Evolutionary conservation across 23 tunicate genomes (phyloP), one percentile per base, ranked within the genome.

Genomic region (Trididemnum clinides): DNA sequence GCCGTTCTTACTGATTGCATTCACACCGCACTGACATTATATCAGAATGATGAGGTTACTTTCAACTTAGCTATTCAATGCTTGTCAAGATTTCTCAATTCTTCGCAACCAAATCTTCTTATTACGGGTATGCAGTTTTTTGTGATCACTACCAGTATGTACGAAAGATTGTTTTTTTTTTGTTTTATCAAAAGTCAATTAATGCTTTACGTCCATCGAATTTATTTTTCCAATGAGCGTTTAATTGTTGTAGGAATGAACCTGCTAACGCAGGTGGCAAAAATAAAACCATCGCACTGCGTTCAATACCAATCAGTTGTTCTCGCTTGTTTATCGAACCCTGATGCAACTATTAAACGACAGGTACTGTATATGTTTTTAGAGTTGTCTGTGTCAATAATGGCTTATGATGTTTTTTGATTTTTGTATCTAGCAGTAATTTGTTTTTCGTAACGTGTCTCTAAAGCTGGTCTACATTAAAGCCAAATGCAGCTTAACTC

Each of bases 1-100:
- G 83, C 74, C 29, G 77, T 86, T 7, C 27, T 77, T 0, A 6
- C 57, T 63, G 83, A 86, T 37, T 86, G 90, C 78, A 86, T 77
- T 63, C 1, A 64, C 28, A 34, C 44, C 22, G 37, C 79, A 1
- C 20, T 77, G 23, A 38, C 23, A 21, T 49, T 86, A 19, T 77
- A 34, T 39, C 21, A 77, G 0, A 18, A 71, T 0, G 33, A 64
- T 33, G 64, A 86, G 15, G 76, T 34, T 21, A 50, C 64, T 4
- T 77, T 86, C 64, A 30, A 64, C 32, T 19, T 31, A 1, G 90
- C 82, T 6, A 20, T 77, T 15, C 28, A 64, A 1, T 27, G 25
- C 39, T 32, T 86, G 31, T 33, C 59, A 29, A 57, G 30, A 7
- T 86, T 86, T 44, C 25, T 86, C 5, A 79, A 65, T 28, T 86